Base-by-base conservation (phyloP, 1,140 invertebrate species). In the Aricia agestis region DNA sequence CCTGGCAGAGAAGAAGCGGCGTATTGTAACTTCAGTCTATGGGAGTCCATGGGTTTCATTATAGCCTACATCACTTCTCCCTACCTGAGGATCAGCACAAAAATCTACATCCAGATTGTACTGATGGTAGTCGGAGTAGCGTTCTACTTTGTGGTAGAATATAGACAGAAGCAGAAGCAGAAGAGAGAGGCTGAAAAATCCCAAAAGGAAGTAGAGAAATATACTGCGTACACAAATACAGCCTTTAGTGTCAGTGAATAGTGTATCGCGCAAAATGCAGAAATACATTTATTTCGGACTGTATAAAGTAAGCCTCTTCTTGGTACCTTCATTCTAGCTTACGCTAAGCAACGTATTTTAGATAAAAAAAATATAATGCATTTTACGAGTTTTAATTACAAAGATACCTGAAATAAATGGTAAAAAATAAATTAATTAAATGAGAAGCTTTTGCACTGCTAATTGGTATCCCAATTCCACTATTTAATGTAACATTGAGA, bases 1-100 rank as follows among this genome's bases (percentile, higher is more conserved):
- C 95, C 96, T 0, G 95, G 95, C 10, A 94, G 95, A 78, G 95
- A 98, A 87, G 98, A 98, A 85, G 96, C 98, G 2, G 97, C 97
- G 0, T 98, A 98, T 86, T 96, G 97, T 57, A 98, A 98, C 84
- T 98, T 98, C 87, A 94, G 97, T 7, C 92, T 99, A n/a, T 97
- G 98, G 95, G 97, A 98, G 84, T 96, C 97, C 15, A 93, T 97
- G 3, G 98, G 98, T 32, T 97, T 97, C 72, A 96, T 98, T 31
- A 94, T 98, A 69, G 96, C 96, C 10, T 98, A 98, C 80, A 92
- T 95, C 18, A 94, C 95, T 59, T 96, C 94, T 57, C 95, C 96
- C 4, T 95, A 95, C 79, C 84, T 98, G 15, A 95, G 96, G 76
- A 96, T 96, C 0, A 92, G 94, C 52, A 89, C 93, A 7, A 98